phyloP scores from a whole-genome alignment of 2,888 invertebrate species.

The Ochropleura leucogaster region DNA sequence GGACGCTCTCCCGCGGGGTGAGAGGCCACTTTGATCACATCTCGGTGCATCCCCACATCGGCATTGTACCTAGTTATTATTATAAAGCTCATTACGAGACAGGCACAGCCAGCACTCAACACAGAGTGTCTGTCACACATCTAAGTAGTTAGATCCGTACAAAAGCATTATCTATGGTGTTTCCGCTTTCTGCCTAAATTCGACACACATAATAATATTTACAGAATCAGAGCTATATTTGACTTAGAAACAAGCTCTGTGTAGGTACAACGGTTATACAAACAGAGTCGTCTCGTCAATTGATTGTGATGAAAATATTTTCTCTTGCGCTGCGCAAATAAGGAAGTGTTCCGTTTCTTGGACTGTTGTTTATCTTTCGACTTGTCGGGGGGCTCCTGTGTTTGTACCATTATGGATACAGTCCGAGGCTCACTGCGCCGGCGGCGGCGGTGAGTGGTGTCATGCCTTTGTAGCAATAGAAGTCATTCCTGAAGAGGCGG shows the following conservation, averaged over 20 bases:
- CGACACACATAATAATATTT: not conserved
- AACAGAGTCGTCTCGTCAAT: conserved; percentile 10
- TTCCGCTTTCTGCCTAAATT: not conserved
- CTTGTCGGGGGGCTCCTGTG: conserved; percentile 18
- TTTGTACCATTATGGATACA: conserved; percentile 15
- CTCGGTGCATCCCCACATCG: too few species aligned
- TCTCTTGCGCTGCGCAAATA: conserved; percentile 23
- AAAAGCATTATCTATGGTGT: not conserved
- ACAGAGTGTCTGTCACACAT: not conserved
- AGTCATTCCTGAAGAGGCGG: not conserved
- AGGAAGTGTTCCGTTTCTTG: conserved; percentile 12
- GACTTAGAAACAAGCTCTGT: not conserved
- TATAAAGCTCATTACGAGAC: not conserved
- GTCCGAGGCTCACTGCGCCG: not conserved
- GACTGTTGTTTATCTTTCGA: conserved; percentile 31
- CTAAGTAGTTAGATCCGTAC: not conserved
- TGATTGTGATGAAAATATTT: conserved; percentile 41
- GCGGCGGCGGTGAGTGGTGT: not conserved
- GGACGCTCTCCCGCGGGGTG: too few species aligned
- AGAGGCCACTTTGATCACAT: too few species aligned
- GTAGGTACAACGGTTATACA: conserved; percentile 3
- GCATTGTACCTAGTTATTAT: too few species aligned
- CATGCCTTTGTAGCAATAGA: not conserved
- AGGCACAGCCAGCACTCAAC: not conserved
- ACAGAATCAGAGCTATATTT: not conserved